Percentiles rank a stretch among this genome's conserved stretches.
phyloP scores from a whole-genome alignment of 2,888 invertebrate species.

The Dynastes maya region DNA sequence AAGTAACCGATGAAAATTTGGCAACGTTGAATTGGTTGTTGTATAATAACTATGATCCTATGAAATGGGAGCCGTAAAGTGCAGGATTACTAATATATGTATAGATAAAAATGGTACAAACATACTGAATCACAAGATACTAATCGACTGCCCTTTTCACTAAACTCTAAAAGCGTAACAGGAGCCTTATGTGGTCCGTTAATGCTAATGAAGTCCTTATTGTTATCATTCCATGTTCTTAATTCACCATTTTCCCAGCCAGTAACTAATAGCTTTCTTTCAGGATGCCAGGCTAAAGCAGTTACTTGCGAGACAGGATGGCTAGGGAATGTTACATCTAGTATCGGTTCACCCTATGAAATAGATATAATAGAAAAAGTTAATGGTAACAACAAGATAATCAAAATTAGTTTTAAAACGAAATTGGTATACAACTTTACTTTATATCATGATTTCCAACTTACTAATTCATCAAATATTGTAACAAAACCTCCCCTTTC shows the following conservation, averaged over 20 bases:
- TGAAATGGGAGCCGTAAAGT: too few species aligned
- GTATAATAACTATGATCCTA: background rate
- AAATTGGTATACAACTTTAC: background rate
- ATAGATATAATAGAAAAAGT: slow-evolving; percentile 27
- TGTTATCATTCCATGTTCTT: slow-evolving; percentile 85
- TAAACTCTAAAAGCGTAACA: slow-evolving; percentile 79
- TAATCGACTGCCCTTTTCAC: slow-evolving; percentile 87
- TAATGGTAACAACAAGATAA: background rate
- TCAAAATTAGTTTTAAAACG: slow-evolving; percentile 15
- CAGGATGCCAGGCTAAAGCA: slow-evolving; percentile 92
- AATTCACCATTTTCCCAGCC: slow-evolving; percentile 97
- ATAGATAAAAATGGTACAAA: background rate
- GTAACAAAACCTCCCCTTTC: slow-evolving; percentile 91
- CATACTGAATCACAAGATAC: slow-evolving; percentile 87
- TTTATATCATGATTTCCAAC: background rate
- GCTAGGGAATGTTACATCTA: slow-evolving; percentile 83
- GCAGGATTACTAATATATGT: background rate
- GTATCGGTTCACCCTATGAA: slow-evolving; percentile 81
- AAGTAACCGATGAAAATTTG: too few species aligned
- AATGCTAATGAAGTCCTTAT: slow-evolving; percentile 77
- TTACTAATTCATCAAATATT: slow-evolving; percentile 89
- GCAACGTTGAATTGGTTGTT: too few species aligned
- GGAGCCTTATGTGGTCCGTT: slow-evolving; percentile 81
- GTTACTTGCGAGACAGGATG: slow-evolving; percentile 87
- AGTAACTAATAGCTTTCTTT: slow-evolving; percentile 83